Evolutionary conservation across 2,888 invertebrate genomes (phyloP).

Genomic region (Megamerina dolium): DNA sequence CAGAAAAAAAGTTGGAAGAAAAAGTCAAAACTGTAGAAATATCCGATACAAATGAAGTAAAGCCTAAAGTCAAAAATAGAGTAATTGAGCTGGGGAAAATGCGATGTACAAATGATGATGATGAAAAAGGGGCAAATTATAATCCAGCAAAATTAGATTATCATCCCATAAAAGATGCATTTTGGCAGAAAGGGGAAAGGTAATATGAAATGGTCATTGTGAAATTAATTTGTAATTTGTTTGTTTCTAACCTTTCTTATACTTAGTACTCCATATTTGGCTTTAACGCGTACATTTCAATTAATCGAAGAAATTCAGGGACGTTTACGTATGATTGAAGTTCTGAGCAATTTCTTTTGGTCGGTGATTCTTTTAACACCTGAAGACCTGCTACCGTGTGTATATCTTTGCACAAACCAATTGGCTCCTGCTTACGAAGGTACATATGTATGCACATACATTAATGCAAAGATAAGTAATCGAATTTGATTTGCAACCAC

Average conservation of each 20-base stretch:
- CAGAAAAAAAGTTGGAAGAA: too few relatives aligned
- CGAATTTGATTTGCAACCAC: too few relatives aligned
- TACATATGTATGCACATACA: too few relatives aligned
- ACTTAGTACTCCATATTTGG: conserved; percentile 82
- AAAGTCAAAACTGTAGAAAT: too few relatives aligned
- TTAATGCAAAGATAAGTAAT: too few relatives aligned
- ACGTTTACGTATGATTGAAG: conserved; percentile 86
- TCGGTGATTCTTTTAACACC: conserved; percentile 86
- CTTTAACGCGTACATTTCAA: conserved; percentile 83
- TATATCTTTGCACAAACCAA: conserved; percentile 94
- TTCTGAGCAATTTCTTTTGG: conserved; percentile 83
- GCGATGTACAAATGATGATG: too few relatives aligned
- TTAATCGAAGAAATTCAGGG: conserved; percentile 79
- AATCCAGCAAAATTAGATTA: conserved; percentile 69
- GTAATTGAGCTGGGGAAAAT: too few relatives aligned
- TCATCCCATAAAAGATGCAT: conserved; percentile 76
- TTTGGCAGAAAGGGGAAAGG: conserved; percentile 70
- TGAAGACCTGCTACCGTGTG: conserved; percentile 80
- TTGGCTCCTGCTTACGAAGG: conserved; percentile 95
- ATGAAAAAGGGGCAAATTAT: conserved; percentile 56
- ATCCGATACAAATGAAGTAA: too few relatives aligned
- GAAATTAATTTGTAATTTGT: conserved; percentile 2
- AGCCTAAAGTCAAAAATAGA: too few relatives aligned
- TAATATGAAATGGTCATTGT: conserved; percentile 38
- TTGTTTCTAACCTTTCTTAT: conserved; percentile 2